phyloP scores from a whole-genome alignment of 2,888 invertebrate genomes.

The Artemia sinica region DNA sequence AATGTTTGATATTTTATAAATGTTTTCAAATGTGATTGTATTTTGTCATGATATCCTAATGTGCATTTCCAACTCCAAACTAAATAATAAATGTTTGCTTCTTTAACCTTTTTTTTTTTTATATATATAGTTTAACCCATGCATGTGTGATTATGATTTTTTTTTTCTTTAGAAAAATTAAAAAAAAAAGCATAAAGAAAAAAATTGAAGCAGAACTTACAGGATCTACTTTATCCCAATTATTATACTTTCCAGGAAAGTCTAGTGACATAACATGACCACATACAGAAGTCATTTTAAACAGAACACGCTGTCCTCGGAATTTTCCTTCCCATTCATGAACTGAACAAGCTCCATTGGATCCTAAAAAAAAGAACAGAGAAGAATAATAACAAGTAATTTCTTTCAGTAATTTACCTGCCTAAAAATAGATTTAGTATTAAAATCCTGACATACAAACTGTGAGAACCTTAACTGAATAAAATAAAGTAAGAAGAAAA shows the following conservation, averaged over 20 bases:
- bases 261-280: slow-evolving; percentile 91
- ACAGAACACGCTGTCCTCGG: slow-evolving; percentile 48
- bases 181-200: slow-evolving; percentile 8
- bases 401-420: neutral
- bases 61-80: too few species aligned
- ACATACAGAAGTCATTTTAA: slow-evolving; percentile 95
- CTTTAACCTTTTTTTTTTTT: too few species aligned
- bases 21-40: too few species aligned
- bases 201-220: slow-evolving; percentile 35
- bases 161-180: slow-evolving; percentile 16
- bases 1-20: too few species aligned
- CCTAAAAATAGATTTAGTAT: too few species aligned
- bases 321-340: slow-evolving; percentile 85
- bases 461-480: too few species aligned
- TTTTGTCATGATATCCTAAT: too few species aligned
- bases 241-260: slow-evolving; percentile 80
- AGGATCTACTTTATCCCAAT: slow-evolving; percentile 94
- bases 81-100: too few species aligned
- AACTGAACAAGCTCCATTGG: slow-evolving; percentile 74
- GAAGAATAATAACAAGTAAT: slow-evolving; percentile 12
- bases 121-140: neutral
- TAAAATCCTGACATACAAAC: too few species aligned
- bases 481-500: too few species aligned
- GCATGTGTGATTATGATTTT: slow-evolving; percentile 9
- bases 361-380: slow-evolving; percentile 38